phyloP scores from a whole-genome alignment of 2,113 vertebrate genomes.

The Scomber colias region DNA sequence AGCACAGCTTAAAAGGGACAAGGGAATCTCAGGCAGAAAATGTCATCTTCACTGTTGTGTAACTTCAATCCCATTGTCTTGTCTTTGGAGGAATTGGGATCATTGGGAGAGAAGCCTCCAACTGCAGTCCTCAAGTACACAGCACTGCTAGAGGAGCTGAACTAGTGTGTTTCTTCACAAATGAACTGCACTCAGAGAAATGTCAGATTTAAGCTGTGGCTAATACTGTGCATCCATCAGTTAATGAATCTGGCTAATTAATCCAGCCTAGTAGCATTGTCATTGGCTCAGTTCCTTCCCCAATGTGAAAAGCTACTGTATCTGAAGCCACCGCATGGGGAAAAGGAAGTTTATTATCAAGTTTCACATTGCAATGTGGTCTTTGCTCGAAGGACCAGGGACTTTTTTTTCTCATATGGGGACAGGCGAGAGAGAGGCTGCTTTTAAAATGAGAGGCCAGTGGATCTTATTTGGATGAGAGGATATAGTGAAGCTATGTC shows the following conservation, averaged over 20 bases:
- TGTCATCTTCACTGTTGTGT: slow-evolving; percentile 61
- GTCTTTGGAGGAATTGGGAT: slow-evolving; percentile 60
- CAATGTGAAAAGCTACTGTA: slow-evolving; percentile 46
- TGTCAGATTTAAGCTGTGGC: slow-evolving; percentile 80
- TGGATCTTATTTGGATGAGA: slow-evolving; percentile 47
- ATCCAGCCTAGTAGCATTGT: slow-evolving; percentile 73
- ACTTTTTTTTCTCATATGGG: slow-evolving; percentile 34
- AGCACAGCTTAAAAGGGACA: slow-evolving; percentile 46
- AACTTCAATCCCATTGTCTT: slow-evolving; percentile 68
- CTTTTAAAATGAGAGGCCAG: slow-evolving; percentile 41
- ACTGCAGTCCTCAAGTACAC: slow-evolving; percentile 28
- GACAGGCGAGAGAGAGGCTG: not conserved
- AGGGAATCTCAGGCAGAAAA: slow-evolving; percentile 56
- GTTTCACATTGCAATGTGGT: slow-evolving; percentile 56
- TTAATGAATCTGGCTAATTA: slow-evolving; percentile 84
- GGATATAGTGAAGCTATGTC: slow-evolving; percentile 31
- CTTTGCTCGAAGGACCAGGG: slow-evolving; percentile 37
- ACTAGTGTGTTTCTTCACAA: slow-evolving; percentile 59
- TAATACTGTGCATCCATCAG: slow-evolving; percentile 78
- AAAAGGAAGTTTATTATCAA: slow-evolving; percentile 58
- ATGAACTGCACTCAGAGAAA: slow-evolving; percentile 68
- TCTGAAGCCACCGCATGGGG: slow-evolving; percentile 43
- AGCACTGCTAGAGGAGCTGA: slow-evolving; percentile 46
- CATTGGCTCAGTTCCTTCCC: slow-evolving; percentile 49
- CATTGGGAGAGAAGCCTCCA: slow-evolving; percentile 36